Evolutionary conservation across 2,888 invertebrate species (phyloP), one percentile per base, ranked within the genome.

Genomic region (Aelia acuminata): DNA sequence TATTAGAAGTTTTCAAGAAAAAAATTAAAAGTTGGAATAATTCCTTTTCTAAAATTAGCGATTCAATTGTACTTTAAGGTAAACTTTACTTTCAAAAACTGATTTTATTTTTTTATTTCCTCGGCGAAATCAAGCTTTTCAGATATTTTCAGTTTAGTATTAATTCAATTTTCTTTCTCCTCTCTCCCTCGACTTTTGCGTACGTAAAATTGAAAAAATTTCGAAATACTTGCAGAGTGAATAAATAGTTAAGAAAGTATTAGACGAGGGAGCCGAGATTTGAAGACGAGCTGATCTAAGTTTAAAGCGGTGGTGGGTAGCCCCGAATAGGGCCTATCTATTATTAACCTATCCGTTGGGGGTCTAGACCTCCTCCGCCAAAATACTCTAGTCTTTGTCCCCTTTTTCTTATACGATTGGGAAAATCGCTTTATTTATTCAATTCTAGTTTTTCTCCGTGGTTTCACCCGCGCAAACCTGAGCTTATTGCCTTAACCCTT

Each of bases 261-360:
- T n/a, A n/a, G n/a, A n/a, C n/a, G 20, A 43, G 80, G n/a, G 43
- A n/a, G 22, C 80, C 80, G 80, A 47, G 80, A 80, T 80, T 80
- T 80, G 80, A 80, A 80, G 80, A 47, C 43, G 11, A 43, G 3
- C 80, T 80, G 80, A 43, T 80, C 80, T 80, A 80, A 80, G 80
- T 80, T 80, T 80, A 80, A 80, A 80, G 80, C 39, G 13, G 20
- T 39, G n/a, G 43, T n/a, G 43, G 43, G 43, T 22, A 47, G 43
- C 20, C 43, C 80, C 39, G n/a, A 80, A n/a, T n/a, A 43, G 22
- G 43, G 80, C 11, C 43, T 43, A 43, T 80, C 80, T 80, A 80
- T 80, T 80, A 80, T 80, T 80, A 80, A 80, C 15, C 80, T n/a
- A 39, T 39, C 80, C 80, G 43, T 20, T 43, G 80, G 80, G 80